Conservation (phyloP, 2,888 invertebrate genomes). For the Thymelicus lineola region DNA sequence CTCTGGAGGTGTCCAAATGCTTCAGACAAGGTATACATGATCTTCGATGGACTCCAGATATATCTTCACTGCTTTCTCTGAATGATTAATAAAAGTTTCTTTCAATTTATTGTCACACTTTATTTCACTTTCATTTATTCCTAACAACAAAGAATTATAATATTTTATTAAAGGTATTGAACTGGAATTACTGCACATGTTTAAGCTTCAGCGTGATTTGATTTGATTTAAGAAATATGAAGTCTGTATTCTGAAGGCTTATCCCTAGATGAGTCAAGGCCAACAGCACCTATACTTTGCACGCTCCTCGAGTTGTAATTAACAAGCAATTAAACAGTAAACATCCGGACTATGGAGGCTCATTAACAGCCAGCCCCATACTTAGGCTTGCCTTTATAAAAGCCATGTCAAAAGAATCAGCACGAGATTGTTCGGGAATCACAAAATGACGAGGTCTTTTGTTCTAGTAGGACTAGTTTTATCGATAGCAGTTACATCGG, state of each 20-base stretch:
- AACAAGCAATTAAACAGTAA: slow-evolving; percentile 2
- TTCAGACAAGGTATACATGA: slow-evolving; percentile 47
- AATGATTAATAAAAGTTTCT: background rate
- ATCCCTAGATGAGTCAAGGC: background rate
- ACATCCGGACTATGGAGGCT: slow-evolving; percentile 11
- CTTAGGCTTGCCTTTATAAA: slow-evolving; percentile 31
- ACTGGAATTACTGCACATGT: too few species aligned
- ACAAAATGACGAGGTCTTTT: slow-evolving; percentile 30
- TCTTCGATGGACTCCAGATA: slow-evolving; percentile 41
- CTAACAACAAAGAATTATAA: too few species aligned
- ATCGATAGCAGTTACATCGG: slow-evolving; percentile 42
- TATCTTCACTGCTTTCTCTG: slow-evolving; percentile 10
- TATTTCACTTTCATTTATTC: too few species aligned
- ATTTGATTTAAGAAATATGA: too few species aligned
- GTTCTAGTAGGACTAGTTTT: slow-evolving; percentile 45
- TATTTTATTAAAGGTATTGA: too few species aligned
- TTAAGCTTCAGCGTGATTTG: too few species aligned
- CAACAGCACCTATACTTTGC: background rate
- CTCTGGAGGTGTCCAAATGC: slow-evolving; percentile 51
- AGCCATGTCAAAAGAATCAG: background rate
- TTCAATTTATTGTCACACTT: background rate
- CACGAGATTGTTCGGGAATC: background rate
- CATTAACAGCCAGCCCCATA: slow-evolving; percentile 12
- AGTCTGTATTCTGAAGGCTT: background rate
- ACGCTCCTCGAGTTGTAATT: background rate